Percentiles rank a stretch among this genome's conserved stretches.
Evolutionary conservation across 2,113 vertebrate species (phyloP).

Genomic region (human (Homo sapiens)): DNA sequence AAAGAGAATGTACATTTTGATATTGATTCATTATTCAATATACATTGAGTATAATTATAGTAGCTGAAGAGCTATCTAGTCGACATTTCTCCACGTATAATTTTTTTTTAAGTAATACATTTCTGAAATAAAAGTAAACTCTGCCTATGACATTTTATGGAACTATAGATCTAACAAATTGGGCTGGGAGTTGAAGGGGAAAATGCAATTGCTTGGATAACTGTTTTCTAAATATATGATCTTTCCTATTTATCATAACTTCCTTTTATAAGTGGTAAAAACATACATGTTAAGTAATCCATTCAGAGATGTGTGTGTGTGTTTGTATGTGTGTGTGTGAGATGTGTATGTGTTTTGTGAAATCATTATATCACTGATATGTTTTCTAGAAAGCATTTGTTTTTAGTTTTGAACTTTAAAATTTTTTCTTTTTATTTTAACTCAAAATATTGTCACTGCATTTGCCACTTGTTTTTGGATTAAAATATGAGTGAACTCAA

Average conservation of each 20-base stretch:
- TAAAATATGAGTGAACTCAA: background rate
- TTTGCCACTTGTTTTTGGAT: background rate
- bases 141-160: background rate
- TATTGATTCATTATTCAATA: background rate
- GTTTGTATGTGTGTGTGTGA: background rate
- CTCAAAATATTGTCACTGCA: background rate
- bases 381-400: background rate
- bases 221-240: background rate
- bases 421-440: conserved; percentile 19
- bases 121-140: conserved; percentile 11
- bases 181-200: background rate
- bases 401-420: background rate
- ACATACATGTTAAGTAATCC: background rate
- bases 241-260: background rate
- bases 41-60: background rate
- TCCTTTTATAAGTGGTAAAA: background rate
- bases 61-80: background rate
- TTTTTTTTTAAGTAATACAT: background rate
- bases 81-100: background rate
- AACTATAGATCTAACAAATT: background rate
- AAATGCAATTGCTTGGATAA: background rate
- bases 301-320: background rate
- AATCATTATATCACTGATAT: background rate
- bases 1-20: background rate
- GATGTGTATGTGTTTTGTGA: background rate